Evolutionary conservation across 2,113 vertebrate genomes (phyloP), one percentile per base, ranked within the genome.

Genomic region (Pseudopipra pipra): DNA sequence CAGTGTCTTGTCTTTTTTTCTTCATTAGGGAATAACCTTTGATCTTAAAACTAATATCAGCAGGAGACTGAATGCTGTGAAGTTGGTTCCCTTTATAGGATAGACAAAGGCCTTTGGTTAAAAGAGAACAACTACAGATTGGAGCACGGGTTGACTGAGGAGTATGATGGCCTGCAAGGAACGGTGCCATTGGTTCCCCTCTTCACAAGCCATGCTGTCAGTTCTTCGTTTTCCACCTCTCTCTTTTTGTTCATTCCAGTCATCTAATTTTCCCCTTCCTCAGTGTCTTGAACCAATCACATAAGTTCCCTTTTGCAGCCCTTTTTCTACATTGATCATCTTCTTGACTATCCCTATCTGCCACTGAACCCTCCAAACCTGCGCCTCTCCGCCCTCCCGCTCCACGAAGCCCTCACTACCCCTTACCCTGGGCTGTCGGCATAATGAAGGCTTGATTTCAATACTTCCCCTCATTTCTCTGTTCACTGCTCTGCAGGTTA

Each of bases 371-470:
- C 66, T 96, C 77, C 30, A 66, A 95, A 92, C 85, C 74, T 27
- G 72, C 31, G 11, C 75, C 74, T 88, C 73, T 80, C 61, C 11
- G 0, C 8, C 73, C 84, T 82, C 81, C 95, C 79, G 96, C 85
- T 85, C 94, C 66, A 37, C 2, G 7, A 94, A 66, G 84, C 91
- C 95, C 87, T 93, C 6, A 8, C 85, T 90, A 95, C 93, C 96
- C 97, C 95, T 97, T 96, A 98, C 97, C 97, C 97, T 92, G 96
- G 93, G 93, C 97, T 98, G 97, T 97, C 88, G 79, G 97, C 92
- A 98, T 98, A 98, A 98, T 98, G 98, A 98, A 98, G 97, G 97
- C 97, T 98, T 98, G 98, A 99, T 98, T 98, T 98, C 98, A 98
- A 95, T 98, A 93, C 97, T 95, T 97, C 96, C 95, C 97, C 95